These are phyloP conservation scores for Monopis laevigella DNA, from an alignment of 2,888 invertebrate genomes.

Conservation along the genomic window DNA sequence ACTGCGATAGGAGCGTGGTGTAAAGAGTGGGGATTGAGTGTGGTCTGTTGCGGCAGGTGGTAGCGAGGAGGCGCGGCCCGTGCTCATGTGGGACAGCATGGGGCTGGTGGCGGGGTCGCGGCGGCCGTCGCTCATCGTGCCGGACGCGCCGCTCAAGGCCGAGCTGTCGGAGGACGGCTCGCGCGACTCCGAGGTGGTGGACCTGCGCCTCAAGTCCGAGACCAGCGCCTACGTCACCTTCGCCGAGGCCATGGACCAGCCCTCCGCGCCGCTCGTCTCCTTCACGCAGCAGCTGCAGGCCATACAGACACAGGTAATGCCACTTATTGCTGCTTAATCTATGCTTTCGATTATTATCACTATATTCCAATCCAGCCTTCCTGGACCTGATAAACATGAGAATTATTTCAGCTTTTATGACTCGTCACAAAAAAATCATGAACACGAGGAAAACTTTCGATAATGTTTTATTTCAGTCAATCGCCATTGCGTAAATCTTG, in stretches of 20 bases:
- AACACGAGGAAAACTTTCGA: too few species aligned
- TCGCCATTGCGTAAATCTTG: too few species aligned
- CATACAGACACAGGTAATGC: conserved; percentile 51
- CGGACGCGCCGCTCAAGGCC: conserved; percentile 69
- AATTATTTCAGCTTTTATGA: too few species aligned
- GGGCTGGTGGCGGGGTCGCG: conserved; percentile 44
- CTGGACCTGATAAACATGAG: too few species aligned
- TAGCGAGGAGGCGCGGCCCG: conserved; percentile 36
- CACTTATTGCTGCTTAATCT: too few species aligned
- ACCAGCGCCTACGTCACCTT: conserved; percentile 37
- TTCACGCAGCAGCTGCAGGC: conserved; percentile 59
- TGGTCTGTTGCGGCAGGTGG: too few species aligned
- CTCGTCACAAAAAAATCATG: too few species aligned
- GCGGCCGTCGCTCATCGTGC: conserved; percentile 69
- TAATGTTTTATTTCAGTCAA: too few species aligned
- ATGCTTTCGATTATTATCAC: too few species aligned
- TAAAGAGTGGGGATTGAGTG: too few species aligned
- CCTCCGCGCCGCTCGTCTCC: conserved; percentile 41
- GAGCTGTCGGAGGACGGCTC: conserved; percentile 47
- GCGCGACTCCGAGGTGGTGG: conserved; percentile 58
- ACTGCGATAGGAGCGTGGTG: conserved; percentile 8
- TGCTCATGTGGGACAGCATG: conserved; percentile 29
- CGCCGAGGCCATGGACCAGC: conserved; percentile 61
- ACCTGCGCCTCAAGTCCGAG: conserved; percentile 75
- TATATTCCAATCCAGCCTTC: too few species aligned